Percentiles rank a stretch among this genome's conserved stretches.
phyloP scores from a whole-genome alignment of 2,113 vertebrate species.

The Xenus cinereus region DNA sequence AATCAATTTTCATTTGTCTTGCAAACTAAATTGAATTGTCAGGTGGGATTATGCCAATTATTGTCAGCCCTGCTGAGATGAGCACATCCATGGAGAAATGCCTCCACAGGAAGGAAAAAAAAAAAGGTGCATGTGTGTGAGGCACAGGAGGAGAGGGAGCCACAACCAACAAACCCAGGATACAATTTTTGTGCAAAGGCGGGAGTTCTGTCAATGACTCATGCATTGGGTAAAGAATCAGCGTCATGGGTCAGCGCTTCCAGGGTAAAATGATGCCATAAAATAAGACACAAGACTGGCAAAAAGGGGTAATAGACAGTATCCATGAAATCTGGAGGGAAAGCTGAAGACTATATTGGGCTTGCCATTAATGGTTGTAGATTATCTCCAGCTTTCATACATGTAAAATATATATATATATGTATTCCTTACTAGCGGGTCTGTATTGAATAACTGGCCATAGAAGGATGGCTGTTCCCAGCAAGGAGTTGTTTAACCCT shows the following conservation, averaged over 20 bases:
- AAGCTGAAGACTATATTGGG: neutral
- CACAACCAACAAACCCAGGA: neutral
- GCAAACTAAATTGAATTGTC: neutral
- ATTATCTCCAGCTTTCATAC: neutral
- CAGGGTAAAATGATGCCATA: neutral
- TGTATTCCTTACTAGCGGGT: accelerated
- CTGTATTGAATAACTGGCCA: neutral
- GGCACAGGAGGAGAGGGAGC: neutral
- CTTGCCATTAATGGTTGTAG: neutral
- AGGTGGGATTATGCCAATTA: neutral
- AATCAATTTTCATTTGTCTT: neutral
- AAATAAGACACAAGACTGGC: neutral
- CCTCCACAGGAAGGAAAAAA: neutral
- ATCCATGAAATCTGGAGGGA: neutral
- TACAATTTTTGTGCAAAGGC: neutral
- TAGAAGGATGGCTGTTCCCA: accelerated
- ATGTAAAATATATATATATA: accelerated
- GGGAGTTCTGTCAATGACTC: neutral
- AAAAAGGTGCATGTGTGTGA: neutral
- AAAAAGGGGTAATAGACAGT: neutral
- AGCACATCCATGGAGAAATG: neutral
- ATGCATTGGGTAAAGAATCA: neutral
- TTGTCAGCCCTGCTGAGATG: neutral
- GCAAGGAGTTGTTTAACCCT: neutral
- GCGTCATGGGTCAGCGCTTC: neutral